Base-by-base conservation (phyloP, 1,140 invertebrate genomes). In the Bombus difficillimus region DNA sequence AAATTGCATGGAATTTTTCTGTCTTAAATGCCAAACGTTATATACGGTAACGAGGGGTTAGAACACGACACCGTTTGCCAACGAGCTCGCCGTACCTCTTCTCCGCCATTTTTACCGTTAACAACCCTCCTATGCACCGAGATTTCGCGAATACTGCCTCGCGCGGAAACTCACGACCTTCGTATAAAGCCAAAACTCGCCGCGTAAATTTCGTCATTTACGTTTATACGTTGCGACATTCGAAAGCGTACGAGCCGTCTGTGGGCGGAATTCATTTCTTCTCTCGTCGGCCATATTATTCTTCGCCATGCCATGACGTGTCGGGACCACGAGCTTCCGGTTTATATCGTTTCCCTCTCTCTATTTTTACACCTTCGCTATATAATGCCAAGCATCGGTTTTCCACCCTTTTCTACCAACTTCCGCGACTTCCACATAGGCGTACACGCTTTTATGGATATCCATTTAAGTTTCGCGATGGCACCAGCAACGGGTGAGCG, bases 401-500 rank as follows among this genome's bases (percentile, higher is more conserved):
- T 83, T 66, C 80, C 76, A 72, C 80, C 73, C 81, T 13, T 89
- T 80, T 13, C 80, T 47, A 34, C 66, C 64, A 89, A 89, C 88
- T 89, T 89, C 86, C 73, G 66, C 84, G 75, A 86, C 83, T 86
- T 86, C 80, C 88, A 88, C 77, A 66, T 89, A 89, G 69, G 68
- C 76, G 76, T 89, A 83, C 72, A 77, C 85, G 85, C 81, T 86
- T 89, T 89, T 89, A 89, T 84, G 81, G 85, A 81, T 78, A 83
- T 83, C 68, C 88, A 86, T 89, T 89, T 82, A 86, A 89, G 88
- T 89, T 89, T 89, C 53, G 47, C 71, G 69, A 68, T 28, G 85
- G 28, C 59, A 47, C 32, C 53, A 10, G 13, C 34, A 41, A 34
- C 41, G 37, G 37, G 37, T 13, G 69, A 28, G 71, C 39, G n/a